Percentiles rank a stretch among this genome's conserved stretches.
Evolutionary conservation across 92 coral and sea anemone species (phyloP).

Genomic region (Paragorgia papillata): DNA sequence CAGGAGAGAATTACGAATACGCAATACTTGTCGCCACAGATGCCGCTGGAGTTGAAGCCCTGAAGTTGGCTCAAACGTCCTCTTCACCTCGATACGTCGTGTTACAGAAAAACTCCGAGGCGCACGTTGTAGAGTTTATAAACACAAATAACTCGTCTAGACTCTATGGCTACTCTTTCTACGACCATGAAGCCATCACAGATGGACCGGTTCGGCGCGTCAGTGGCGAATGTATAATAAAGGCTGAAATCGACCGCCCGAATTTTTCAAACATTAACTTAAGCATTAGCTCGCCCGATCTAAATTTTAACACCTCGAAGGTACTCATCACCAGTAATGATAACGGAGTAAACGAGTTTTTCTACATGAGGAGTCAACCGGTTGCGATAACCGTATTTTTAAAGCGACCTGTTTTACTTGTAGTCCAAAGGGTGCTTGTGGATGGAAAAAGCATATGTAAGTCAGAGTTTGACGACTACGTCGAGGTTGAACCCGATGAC

Average conservation of each 20-base stretch:
- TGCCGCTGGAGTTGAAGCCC: slow-evolving; percentile 10
- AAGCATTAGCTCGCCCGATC: slow-evolving; percentile 48
- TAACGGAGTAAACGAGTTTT: slow-evolving; percentile 36
- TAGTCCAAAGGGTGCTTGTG: slow-evolving; percentile 3
- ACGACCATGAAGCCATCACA: neutral
- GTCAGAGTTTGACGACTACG: slow-evolving; percentile 2
- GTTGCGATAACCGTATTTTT: slow-evolving; percentile 8
- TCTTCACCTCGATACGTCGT: slow-evolving; percentile 27
- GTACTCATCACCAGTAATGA: neutral
- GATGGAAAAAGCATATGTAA: neutral
- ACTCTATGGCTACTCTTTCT: slow-evolving; percentile 51
- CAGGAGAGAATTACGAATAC: slow-evolving; percentile 40
- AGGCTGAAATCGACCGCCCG: slow-evolving; percentile 34
- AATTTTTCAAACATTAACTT: slow-evolving; percentile 34
- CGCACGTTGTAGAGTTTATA: slow-evolving; percentile 43
- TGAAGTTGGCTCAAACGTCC: slow-evolving; percentile 30
- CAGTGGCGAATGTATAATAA: slow-evolving; percentile 34
- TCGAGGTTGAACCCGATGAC: slow-evolving; percentile 12
- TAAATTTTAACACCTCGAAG: slow-evolving; percentile 28
- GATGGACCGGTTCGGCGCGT: slow-evolving; percentile 46
- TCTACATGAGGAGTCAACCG: slow-evolving; percentile 48
- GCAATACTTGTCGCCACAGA: slow-evolving; percentile 44
- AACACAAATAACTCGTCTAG: neutral
- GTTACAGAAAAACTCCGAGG: slow-evolving; percentile 42
- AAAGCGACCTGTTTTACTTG: neutral